Evolutionary conservation across 2,113 vertebrate genomes (phyloP), one percentile per base, ranked within the genome.

Genomic region (Bolborhynchus lineola): DNA sequence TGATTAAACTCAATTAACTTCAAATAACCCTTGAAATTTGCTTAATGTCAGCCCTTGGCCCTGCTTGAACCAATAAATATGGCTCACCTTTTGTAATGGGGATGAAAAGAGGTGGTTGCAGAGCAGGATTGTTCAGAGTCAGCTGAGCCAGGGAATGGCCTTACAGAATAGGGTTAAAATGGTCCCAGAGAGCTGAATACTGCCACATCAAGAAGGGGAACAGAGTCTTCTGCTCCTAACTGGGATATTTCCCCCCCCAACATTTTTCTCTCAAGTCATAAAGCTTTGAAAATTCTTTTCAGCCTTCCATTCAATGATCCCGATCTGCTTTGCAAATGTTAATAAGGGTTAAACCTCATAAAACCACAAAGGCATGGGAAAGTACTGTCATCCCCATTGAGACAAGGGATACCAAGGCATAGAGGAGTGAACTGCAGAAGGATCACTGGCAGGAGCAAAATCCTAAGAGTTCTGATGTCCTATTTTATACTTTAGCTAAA

Each of bases 1-100:
- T 88, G 97, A 97, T 98, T 98, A 97, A 98, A 98, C 96, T 97
- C 97, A 98, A 98, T 98, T 98, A 98, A 97, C 98, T 98, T 97
- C 94, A 91, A 95, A 95, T 97, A 97, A 98, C 97, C 98, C 97
- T 97, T 97, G 97, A 97, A 98, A 97, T 97, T 97, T 98, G 94
- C 97, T 98, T 98, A 97, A 97, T 98, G 97, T 96, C 96, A 96
- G 95, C 97, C 97, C 86, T 93, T 96, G 95, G 97, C 97, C 98
- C 89, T 78, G 81, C 89, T 96, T 94, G 95, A 93, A 96, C 96
- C 93, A 97, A 94, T 96, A 95, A 93, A 93, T 95, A 85, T 92
- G 88, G 88, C 92, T 97, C 85, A 96, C 86, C 94, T 97, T 97
- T 93, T 87, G 94, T 86, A 95, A 97, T 77, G 92, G 90, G 74